Evolutionary conservation across 2,888 invertebrate genomes (phyloP), one percentile per base, ranked within the genome.

Genomic region (Meloe dianella): DNA sequence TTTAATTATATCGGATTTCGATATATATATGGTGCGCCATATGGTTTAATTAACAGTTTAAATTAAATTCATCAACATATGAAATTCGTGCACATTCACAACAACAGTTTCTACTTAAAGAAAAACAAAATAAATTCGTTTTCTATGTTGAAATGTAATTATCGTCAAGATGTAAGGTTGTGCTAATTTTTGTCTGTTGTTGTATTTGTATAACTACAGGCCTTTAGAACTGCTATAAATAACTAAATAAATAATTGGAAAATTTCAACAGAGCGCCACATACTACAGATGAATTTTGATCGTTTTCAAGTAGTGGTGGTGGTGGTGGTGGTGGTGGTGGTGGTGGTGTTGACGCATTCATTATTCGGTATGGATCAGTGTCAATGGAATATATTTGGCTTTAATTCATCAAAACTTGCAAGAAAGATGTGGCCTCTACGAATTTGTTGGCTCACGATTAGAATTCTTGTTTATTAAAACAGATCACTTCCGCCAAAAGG

Each of bases 1-100:
- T 78, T 78, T 80, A 80, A 80, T 81, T 80, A 79, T 77, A 78
- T 76, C n/a, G n/a, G n/a, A n/a, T n/a, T n/a, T n/a, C n/a, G n/a
- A 60, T 41, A 41, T 54, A 54, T n/a, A n/a, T 75, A 71, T 71
- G 73, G 71, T 67, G 4, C 20, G 10, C 22, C 22, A 51, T 51
- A 22, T 51, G 12, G 12, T 27, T n/a, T 27, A 54, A 54, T 27
- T 24, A 58, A 35, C 58, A 32, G 14, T 20, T 58, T 14, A 58
- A 32, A 38, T 58, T 58, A 58, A 20, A 35, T 35, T 58, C 32
- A 58, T 22, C 58, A 20, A 24, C 32, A 17, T 20, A 32, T 17
- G n/a, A 47, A 47, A 47, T 47, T 20, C 47, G 17, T 17, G 41
- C 17, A 17, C 3, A n/a, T 17, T n/a, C 41, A 41, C 7, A 17